These are phyloP conservation scores for Liparis tanakae DNA, from an alignment of 2,797 vertebrate genomes.

Conservation along the genomic window DNA sequence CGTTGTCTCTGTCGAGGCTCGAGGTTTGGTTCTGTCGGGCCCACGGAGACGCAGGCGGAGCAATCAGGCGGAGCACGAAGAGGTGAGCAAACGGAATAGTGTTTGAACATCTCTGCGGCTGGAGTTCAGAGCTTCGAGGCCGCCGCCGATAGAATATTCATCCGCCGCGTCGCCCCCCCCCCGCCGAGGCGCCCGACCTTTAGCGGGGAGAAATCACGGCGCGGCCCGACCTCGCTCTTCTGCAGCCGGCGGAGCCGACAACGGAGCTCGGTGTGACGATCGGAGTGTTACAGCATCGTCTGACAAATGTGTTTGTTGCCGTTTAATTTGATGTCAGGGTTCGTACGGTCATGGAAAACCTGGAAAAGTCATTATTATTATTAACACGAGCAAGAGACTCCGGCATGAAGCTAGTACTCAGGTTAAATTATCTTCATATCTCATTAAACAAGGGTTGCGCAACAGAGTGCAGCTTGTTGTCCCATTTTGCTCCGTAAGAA, in stretches of 20 bases:
- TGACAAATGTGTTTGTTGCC: neutral
- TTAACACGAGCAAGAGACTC: too few relatives aligned
- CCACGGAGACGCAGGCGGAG: conserved; percentile 47
- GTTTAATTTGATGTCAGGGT: too few relatives aligned
- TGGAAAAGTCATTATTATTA: too few relatives aligned
- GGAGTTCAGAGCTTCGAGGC: conserved; percentile 69
- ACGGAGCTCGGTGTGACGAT: conserved; percentile 40
- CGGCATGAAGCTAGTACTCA: too few relatives aligned
- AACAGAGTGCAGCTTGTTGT: neutral
- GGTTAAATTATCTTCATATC: too few relatives aligned
- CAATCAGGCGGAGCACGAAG: conserved; percentile 67
- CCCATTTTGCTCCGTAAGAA: neutral
- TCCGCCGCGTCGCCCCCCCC: conserved; percentile 66
- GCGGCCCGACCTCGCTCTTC: conserved; percentile 63
- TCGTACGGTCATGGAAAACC: too few relatives aligned
- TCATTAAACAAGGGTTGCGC: neutral
- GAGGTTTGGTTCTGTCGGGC: conserved; percentile 46
- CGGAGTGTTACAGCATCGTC: conserved; percentile 20
- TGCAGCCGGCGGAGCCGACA: conserved; percentile 50
- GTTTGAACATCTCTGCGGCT: conserved; percentile 70
- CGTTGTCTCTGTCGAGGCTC: conserved; percentile 60
- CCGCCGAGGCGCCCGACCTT: conserved; percentile 61
- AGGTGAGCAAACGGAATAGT: conserved; percentile 65
- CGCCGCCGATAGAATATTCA: conserved; percentile 71
- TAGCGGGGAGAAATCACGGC: conserved; percentile 49